Evolutionary conservation across 2,113 vertebrate species (phyloP), one percentile per base, ranked within the genome.

Genomic region (Suncus etruscus): DNA sequence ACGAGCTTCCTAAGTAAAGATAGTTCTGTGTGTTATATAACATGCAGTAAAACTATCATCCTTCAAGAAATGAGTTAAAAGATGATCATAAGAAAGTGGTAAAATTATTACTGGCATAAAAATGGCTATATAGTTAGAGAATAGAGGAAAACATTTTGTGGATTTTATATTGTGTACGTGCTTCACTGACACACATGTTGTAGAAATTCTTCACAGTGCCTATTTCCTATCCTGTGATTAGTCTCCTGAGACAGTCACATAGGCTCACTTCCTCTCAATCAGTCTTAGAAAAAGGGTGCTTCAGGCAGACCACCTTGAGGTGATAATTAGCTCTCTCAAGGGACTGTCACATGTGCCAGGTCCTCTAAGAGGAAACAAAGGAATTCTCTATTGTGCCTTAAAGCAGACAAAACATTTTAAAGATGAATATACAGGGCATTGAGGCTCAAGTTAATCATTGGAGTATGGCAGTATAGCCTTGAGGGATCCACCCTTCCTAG

Each of bases 281-380:
- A 93, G 69, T 11, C 2, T 83, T 78, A 27, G 66, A 61, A 69
- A 86, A 87, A 87, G 81, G 79, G 83, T 78, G 85, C 85, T 65
- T 54, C 66, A 70, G 78, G 61, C 76, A 87, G 94, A 90, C 93
- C 90, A 87, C 91, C 92, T 93, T 45, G 25, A 94, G 86, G 92
- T 91, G 93, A 88, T 94, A 91, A 95, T 73, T 90, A 86, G 79
- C 88, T 93, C 82, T 83, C 86, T 94, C 66, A 73, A 88, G 92
- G 94, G 90, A 90, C 45, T 20, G 74, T 68, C 91, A 92, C 76
- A 47, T 86, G 86, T n/a, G 68, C 87, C 51, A 65, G 27, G 31
- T 83, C 93, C 83, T 90, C 31, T 68, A 94, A 88, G 90, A 96
- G 95, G 96, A 96, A 96, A 74, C 73, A 95, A 80, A 50, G 90